A percentile compares a stretch with the other conserved stretches of the same genome.
Evolutionary conservation across 2,797 vertebrate species (phyloP).

Genomic region (Bradypus variegatus): DNA sequence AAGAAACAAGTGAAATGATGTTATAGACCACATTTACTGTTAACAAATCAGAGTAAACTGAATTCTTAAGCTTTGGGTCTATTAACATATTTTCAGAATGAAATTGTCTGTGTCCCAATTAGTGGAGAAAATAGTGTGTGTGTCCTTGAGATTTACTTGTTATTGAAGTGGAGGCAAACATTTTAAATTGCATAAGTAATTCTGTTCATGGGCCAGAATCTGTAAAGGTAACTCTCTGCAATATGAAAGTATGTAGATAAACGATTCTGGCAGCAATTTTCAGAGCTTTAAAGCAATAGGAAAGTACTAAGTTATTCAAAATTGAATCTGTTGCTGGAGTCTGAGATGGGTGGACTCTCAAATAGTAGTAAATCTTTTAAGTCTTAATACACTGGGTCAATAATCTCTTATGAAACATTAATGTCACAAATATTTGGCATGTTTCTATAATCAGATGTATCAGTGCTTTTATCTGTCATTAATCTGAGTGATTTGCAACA

Average conservation of each 20-base stretch:
- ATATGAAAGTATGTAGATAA: not conserved
- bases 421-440: not conserved
- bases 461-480: not conserved
- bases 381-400: not conserved
- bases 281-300: not conserved
- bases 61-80: not conserved
- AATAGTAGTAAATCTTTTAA: not conserved
- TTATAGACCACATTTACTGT: not conserved
- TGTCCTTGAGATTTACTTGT: not conserved
- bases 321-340: not conserved
- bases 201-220: not conserved
- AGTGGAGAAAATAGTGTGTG: not conserved
- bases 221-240: not conserved
- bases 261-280: not conserved
- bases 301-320: not conserved
- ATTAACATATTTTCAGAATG: not conserved
- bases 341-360: not conserved
- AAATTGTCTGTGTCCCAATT: not conserved
- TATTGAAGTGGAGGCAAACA: not conserved
- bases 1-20: not conserved
- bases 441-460: not conserved
- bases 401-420: not conserved
- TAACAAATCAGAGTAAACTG: not conserved
- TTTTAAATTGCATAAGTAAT: not conserved
- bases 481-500: conserved; percentile 4